Evolutionary conservation across 1,140 invertebrate species (phyloP), one percentile per base, ranked within the genome.

Genomic region (Drosophila pseudoananassae): DNA sequence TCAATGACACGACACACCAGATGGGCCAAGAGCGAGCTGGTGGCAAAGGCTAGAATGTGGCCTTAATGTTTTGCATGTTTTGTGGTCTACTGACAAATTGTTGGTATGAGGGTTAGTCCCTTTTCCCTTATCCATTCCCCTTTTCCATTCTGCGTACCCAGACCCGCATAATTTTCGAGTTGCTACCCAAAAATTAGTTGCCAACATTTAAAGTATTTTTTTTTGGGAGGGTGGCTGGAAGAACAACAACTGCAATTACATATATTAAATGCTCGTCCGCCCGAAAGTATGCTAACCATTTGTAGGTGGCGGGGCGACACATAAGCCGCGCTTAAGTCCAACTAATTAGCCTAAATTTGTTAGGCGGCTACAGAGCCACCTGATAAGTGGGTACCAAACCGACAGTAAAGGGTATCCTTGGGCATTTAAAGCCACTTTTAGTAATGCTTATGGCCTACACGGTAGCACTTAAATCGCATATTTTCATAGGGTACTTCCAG

Each of bases 281-380:
- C 52, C 59, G 43, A 59, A 74, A 77, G 49, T 49, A 63, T 79
- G 69, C 53, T 55, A 75, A 38, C 56, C 77, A 77, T 74, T 87
- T 81, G 68, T 45, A 65, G 73, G 17, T n/a, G 46, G 17, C 46
- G 12, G 71, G 47, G 47, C 52, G 65, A 43, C 68, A 56, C 64
- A 78, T 77, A 85, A 85, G 82, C 63, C 64, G 23, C 54, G 78
- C 36, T 75, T 82, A 82, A 85, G 83, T 73, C 74, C 82, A 87
- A 71, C 82, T 81, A 85, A 87, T 85, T 85, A 85, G 82, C 82
- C 83, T 75, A 85, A 57, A 85, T 85, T 87, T 87, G 56, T 65
- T 70, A 70, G 59, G 53, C 23, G 78, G 58, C 56, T 74, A 31
- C 45, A 52, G 63, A 49, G 75, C 52, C 68, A 81, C 73, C 69